Evolutionary conservation across 2,888 invertebrate genomes (phyloP).

Genomic region (Patella pellucida): DNA sequence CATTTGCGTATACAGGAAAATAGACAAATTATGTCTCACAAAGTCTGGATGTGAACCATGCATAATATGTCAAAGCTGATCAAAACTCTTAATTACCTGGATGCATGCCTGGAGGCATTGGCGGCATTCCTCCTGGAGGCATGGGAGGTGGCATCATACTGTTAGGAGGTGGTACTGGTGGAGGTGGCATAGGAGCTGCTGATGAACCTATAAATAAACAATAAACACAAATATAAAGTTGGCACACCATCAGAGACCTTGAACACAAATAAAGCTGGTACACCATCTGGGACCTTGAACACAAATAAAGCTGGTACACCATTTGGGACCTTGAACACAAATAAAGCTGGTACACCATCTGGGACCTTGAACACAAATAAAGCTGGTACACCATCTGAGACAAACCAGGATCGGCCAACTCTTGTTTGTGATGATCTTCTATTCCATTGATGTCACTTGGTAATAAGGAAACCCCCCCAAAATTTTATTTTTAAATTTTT

Average conservation of each 20-base stretch:
- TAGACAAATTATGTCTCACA: too few relatives aligned
- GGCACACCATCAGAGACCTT: background rate
- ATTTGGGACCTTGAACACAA: too few relatives aligned
- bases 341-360: background rate
- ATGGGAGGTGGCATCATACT: conserved; percentile 52
- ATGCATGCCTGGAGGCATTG: conserved; percentile 25
- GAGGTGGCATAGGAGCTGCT: conserved; percentile 39
- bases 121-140: conserved; percentile 47
- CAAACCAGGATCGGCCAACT: too few relatives aligned
- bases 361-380: background rate
- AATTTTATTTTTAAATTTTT: background rate
- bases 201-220: conserved; percentile 18
- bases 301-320: background rate
- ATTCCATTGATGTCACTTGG: too few relatives aligned
- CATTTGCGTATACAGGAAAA: too few relatives aligned
- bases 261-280: too few relatives aligned
- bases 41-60: too few relatives aligned
- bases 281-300: too few relatives aligned
- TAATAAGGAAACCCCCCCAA: too few relatives aligned
- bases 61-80: too few relatives aligned
- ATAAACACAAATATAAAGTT: background rate
- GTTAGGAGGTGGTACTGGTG: conserved; percentile 47
- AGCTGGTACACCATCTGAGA: background rate
- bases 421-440: too few relatives aligned
- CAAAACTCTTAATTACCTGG: background rate